Base-by-base conservation (phyloP, 2,113 vertebrate species). In the Xiphias gladius region DNA sequence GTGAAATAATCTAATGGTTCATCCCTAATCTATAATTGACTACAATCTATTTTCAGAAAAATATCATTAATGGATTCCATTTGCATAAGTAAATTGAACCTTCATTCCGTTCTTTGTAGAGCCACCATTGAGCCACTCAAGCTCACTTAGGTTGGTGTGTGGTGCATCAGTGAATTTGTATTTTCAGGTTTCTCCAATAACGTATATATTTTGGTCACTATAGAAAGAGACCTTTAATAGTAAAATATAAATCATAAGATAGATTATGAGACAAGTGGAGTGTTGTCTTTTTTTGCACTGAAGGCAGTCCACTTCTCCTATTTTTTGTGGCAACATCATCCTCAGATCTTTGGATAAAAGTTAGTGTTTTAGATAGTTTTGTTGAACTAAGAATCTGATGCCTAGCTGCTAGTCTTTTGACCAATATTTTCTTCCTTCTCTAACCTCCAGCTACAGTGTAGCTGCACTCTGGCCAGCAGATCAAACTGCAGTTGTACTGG, bases 21-120 rank as follows among this genome's bases (percentile, higher is more conserved):
- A 48, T 79, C 76, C 75, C 83, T 92, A 83, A 91, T 86, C 69
- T 68, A 35, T 91, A 85, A 90, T 83, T 76, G 77, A 72, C 71
- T 68, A 35, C 17, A 16, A 37, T 80, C 82, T 86, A 79, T 79
- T 86, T 83, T 77, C 32, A 67, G 65, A 80, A 35, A 76, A 72
- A 46, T 17, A 0, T 28, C 39, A 28, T 67, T 39, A 82, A 82
- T 77, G 24, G 46, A 41, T 50, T 55, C 75, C 39, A 83, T 86
- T 75, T 75, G 64, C 74, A 59, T 54, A 76, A 59, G 65, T 55
- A 61, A 67, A 82, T 43, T 20, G 1, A 48, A 59, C 59, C 28
- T 48, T 69, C 4, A 37, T 37, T 28, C 30, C 13, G 12, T n/a
- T 74, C 16, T 87, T 50, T 65, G 66, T 73, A 14, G 20, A 82